Conservation (phyloP, 1,140 invertebrate species). For the Bicyclus anynana region DNA sequence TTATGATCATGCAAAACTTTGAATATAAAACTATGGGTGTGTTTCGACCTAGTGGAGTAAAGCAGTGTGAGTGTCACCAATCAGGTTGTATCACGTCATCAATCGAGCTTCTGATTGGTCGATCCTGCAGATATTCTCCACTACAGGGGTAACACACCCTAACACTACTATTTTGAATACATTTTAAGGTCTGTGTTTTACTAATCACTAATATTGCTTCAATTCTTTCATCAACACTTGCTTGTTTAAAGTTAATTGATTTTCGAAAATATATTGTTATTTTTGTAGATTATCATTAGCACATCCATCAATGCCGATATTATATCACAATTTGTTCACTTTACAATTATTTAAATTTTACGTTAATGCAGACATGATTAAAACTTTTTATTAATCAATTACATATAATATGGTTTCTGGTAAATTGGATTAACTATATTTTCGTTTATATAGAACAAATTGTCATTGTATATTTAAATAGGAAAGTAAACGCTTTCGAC, state of each 20-base stretch:
- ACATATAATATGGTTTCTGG: too few species aligned
- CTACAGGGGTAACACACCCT: not conserved
- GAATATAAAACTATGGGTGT: constrained; percentile 28
- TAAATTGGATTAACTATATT: too few species aligned
- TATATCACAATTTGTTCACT: not conserved
- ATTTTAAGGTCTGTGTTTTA: not conserved
- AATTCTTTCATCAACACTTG: constrained; percentile 1
- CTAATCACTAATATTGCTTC: constrained; percentile 3
- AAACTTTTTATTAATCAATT: not conserved
- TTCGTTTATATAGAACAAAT: too few species aligned
- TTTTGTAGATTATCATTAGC: not conserved
- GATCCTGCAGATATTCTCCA: too few species aligned
- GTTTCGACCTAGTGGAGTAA: too few species aligned
- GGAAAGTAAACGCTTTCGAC: too few species aligned
- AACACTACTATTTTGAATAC: not conserved
- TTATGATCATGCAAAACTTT: constrained; percentile 26
- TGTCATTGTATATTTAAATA: too few species aligned
- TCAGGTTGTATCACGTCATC: too few species aligned
- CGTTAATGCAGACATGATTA: not conserved
- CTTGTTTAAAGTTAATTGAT: not conserved
- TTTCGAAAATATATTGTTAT: not conserved
- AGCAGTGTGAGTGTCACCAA: too few species aligned
- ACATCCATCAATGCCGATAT: not conserved
- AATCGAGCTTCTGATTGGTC: too few species aligned
- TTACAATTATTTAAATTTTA: not conserved